Evolutionary conservation across 2,113 vertebrate species (phyloP).

Genomic region (Peromyscus leucopus): DNA sequence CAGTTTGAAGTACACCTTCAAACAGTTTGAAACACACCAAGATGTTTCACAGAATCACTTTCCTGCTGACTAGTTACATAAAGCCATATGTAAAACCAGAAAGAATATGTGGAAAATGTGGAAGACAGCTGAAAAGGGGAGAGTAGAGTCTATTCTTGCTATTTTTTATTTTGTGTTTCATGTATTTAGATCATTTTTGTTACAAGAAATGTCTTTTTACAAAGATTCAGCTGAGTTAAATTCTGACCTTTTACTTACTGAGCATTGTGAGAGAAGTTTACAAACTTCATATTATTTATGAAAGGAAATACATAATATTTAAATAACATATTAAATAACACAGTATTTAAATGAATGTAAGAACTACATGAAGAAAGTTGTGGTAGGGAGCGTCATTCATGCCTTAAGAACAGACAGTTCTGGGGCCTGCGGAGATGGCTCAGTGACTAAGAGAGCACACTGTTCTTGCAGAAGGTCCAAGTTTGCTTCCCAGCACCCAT

Average conservation of each 20-base stretch:
- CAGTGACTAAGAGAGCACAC: neutral
- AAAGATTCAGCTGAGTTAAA: neutral
- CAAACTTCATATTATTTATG: neutral
- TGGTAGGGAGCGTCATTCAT: neutral
- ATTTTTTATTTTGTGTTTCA: conserved; percentile 21
- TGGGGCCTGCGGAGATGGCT: neutral
- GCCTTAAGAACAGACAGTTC: neutral
- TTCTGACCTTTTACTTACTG: neutral
- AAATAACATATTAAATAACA: neutral
- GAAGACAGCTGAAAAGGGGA: neutral
- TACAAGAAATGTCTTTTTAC: neutral
- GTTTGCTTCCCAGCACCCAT: too few species aligned
- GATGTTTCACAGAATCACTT: neutral
- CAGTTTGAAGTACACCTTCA: too few species aligned
- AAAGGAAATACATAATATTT: neutral
- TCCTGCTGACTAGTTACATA: neutral
- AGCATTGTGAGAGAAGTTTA: neutral
- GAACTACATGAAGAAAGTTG: neutral
- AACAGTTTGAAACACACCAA: neutral
- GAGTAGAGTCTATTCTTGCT: neutral
- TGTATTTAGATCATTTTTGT: neutral
- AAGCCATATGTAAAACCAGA: neutral
- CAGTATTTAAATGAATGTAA: neutral
- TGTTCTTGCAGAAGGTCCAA: neutral
- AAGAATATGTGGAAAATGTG: neutral